Evolutionary conservation across 2,113 vertebrate species (phyloP), one percentile per base, ranked within the genome.

Genomic region (Callopanchax toddi): DNA sequence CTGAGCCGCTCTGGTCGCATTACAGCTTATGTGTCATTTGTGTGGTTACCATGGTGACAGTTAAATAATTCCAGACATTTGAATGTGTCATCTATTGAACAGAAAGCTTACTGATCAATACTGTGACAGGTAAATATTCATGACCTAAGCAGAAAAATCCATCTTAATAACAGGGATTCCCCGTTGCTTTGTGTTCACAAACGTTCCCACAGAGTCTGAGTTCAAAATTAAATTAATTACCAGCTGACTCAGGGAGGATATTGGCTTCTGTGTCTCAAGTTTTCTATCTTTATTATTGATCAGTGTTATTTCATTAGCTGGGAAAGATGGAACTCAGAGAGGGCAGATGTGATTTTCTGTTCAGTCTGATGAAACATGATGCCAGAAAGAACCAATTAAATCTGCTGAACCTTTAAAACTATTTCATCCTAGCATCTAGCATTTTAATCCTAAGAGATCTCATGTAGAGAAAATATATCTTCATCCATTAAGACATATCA

Each of bases 271-370:
- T 53, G 17, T 50, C 48, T 36, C 21, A 42, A 58, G 42, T 62
- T 62, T 68, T 69, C 48, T 66, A 40, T 62, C 67, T 62, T 73
- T 43, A 46, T 73, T 66, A 72, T 58, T 3, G 26, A 58, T 20
- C 60, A 3, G 11, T 3, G 4, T 49, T 46, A n/a, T 43, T 76
- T 39, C 43, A 52, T 25, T 25, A 37, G 1, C 25, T 34, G 45
- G 44, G 16, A 36, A 32, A 29, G 42, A 29, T 65, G 13, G n/a
- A 10, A n/a, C 42, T 20, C n/a, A 20, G 65, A 70, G 36, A 11
- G 7, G 12, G 22, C 60, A 26, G 16, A 59, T 43, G 45, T 15
- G 25, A 51, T 29, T 32, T 13, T 51, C 49, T 12, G 17, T 51
- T 48, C 17, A 21, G 23, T 22, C 39, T 26, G 45, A 62, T 60